phyloP scores from a whole-genome alignment of 2,113 vertebrate genomes.

The Paradoxurus hermaphroditus region DNA sequence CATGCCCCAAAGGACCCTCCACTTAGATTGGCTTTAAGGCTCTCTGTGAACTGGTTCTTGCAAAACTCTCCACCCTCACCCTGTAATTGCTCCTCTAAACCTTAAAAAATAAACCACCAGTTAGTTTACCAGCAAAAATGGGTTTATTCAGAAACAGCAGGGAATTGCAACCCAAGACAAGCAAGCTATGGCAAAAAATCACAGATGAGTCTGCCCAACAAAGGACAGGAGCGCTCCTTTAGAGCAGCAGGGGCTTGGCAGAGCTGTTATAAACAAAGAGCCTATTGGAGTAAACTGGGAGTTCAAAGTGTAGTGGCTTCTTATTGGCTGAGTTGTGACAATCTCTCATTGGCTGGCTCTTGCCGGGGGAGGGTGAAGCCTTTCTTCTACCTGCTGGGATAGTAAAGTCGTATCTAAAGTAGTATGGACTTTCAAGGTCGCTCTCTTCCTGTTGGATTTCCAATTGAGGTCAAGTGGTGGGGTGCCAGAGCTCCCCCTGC shows the following conservation, averaged over 20 bases:
- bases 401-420: neutral
- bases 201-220: too few species aligned
- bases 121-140: neutral
- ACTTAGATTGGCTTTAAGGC: neutral
- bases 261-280: neutral
- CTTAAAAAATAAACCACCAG: neutral
- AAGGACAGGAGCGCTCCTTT: neutral
- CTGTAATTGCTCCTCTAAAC: neutral
- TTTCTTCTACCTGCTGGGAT: neutral
- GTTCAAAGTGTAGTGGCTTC: neutral
- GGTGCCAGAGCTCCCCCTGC: neutral
- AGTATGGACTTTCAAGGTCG: neutral
- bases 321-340: neutral
- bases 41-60: neutral
- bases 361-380: neutral
- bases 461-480: neutral
- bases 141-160: neutral
- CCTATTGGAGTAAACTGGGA: neutral
- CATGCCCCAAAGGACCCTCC: neutral
- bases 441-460: neutral
- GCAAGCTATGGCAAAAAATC: rapidly evolving
- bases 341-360: neutral
- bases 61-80: neutral
- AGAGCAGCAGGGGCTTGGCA: neutral
- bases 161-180: neutral